These are phyloP conservation scores for Rhingia rostrata DNA, from an alignment of 2,888 invertebrate genomes.

Conservation along the genomic window DNA sequence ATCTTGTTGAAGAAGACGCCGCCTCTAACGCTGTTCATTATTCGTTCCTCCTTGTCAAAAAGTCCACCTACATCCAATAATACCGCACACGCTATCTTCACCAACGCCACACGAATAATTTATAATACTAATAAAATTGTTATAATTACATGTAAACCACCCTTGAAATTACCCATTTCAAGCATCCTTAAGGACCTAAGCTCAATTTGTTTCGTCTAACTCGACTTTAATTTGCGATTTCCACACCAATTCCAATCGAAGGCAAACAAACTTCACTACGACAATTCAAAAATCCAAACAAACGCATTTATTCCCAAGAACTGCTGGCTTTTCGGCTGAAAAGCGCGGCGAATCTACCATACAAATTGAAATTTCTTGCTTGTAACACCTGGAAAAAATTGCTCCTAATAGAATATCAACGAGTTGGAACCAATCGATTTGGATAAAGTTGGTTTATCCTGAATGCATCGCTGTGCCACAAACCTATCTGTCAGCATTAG, in stretches of 20 bases:
- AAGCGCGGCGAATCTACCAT: slow-evolving; percentile 69
- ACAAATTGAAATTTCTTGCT: slow-evolving; percentile 74
- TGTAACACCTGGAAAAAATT: slow-evolving; percentile 75
- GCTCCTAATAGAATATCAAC: slow-evolving; percentile 64
- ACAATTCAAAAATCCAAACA: slow-evolving; percentile 41
- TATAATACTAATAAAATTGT: background rate
- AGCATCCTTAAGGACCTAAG: slow-evolving; percentile 10
- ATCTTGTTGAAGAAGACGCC: too few relatives aligned
- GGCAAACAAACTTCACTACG: slow-evolving; percentile 27
- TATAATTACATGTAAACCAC: slow-evolving; percentile 23
- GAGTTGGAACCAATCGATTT: slow-evolving; percentile 75
- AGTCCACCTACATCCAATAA: background rate
- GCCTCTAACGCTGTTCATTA: too few relatives aligned
- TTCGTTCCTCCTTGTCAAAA: too few relatives aligned
- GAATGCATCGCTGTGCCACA: slow-evolving; percentile 15
- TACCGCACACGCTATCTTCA: background rate
- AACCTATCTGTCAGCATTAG: slow-evolving; percentile 53
- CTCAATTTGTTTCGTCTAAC: slow-evolving; percentile 20
- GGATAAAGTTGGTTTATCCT: slow-evolving; percentile 54
- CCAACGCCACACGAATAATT: background rate
- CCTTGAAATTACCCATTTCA: slow-evolving; percentile 22
- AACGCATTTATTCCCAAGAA: slow-evolving; percentile 17
- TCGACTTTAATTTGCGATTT: slow-evolving; percentile 36
- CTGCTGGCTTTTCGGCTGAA: slow-evolving; percentile 34
- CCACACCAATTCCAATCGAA: slow-evolving; percentile 23